Conservation (phyloP, 2,797 vertebrate species). For the Syngnathus rostellatus region DNA sequence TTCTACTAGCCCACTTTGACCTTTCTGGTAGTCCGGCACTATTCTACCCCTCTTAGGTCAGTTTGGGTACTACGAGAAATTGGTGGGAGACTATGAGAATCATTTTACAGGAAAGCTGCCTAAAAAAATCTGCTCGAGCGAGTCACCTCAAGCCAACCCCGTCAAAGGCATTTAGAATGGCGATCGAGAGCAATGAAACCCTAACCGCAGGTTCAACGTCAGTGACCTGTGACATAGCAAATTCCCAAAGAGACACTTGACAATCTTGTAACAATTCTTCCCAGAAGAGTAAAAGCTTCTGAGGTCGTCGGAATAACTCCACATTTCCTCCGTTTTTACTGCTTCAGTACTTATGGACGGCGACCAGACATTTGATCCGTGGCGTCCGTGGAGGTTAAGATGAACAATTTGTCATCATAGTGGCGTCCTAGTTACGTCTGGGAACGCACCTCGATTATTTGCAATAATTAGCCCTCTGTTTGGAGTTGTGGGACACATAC, state of each 20-base stretch:
- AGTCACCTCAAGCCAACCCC: background rate
- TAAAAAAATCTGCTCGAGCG: background rate
- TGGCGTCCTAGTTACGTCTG: no score
- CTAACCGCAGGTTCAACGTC: background rate
- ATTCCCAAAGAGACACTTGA: background rate
- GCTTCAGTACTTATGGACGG: background rate
- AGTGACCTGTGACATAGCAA: constrained; percentile 1
- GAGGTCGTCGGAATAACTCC: background rate
- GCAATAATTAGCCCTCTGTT: background rate
- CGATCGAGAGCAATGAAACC: background rate
- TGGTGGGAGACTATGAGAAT: background rate
- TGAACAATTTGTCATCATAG: background rate
- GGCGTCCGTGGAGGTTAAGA: background rate
- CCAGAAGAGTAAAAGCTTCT: background rate
- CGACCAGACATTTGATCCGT: background rate
- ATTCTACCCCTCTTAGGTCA: background rate
- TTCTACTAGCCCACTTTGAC: background rate
- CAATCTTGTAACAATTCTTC: background rate
- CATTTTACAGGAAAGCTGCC: background rate
- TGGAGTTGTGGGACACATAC: background rate
- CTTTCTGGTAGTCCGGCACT: background rate
- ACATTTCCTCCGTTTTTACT: background rate
- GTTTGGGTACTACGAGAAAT: background rate
- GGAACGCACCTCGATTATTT: background rate
- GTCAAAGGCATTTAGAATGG: background rate